Conservation (phyloP, 1,140 invertebrate genomes). For the Megalonaias nervosa region DNA sequence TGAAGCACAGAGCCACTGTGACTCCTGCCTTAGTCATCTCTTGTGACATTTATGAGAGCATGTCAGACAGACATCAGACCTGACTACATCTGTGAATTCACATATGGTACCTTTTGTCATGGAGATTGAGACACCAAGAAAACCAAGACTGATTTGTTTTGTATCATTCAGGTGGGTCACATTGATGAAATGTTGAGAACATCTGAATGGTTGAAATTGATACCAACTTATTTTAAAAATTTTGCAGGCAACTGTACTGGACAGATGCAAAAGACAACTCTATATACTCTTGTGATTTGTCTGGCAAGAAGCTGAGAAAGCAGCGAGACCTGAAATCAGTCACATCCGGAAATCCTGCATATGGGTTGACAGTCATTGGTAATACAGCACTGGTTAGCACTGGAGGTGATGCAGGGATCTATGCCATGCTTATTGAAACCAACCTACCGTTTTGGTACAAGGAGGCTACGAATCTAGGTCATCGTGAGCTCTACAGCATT, state of each 20-base stretch:
- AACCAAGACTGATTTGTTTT: too few relatives aligned
- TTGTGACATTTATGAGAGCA: too few relatives aligned
- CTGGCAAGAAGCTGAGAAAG: constrained; percentile 45
- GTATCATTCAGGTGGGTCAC: too few relatives aligned
- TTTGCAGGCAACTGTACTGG: constrained; percentile 53
- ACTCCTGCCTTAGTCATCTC: too few relatives aligned
- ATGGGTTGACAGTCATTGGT: constrained; percentile 54
- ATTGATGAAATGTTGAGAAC: too few relatives aligned
- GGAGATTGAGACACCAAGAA: too few relatives aligned
- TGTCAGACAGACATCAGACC: too few relatives aligned
- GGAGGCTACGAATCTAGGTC: constrained; percentile 29
- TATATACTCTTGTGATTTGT: constrained; percentile 52
- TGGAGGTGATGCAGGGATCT: constrained; percentile 46
- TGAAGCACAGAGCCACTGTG: too few relatives aligned
- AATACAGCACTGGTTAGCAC: constrained; percentile 51
- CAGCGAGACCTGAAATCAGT: constrained; percentile 37
- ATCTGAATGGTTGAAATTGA: not conserved
- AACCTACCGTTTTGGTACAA: constrained; percentile 42
- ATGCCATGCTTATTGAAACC: constrained; percentile 45
- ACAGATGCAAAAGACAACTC: constrained; percentile 46
- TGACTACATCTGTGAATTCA: too few relatives aligned
- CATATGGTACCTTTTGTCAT: too few relatives aligned
- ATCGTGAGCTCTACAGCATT: constrained; percentile 48
- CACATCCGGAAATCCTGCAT: constrained; percentile 38
- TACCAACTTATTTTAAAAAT: not conserved